Evolutionary conservation across 92 coral and sea anemone species (phyloP).

Genomic region (Parazoanthus atlanticus): DNA sequence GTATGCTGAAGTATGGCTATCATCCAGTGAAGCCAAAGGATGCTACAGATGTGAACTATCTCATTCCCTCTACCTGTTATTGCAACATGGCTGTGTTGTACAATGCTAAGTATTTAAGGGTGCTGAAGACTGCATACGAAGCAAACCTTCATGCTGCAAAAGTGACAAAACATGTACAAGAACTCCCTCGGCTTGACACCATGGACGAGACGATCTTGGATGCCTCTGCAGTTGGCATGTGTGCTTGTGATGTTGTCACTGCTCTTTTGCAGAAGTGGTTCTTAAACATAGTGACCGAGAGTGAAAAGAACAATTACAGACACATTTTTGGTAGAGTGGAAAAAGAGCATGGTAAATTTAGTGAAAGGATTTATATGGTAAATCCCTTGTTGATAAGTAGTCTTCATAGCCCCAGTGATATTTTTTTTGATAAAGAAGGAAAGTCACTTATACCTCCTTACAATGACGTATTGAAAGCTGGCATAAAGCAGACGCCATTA

Average conservation of each 20-base stretch:
- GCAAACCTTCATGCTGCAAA: constrained; percentile 18
- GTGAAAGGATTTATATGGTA: constrained; percentile 4
- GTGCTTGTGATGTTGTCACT: constrained; percentile 6
- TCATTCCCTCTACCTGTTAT: constrained; percentile 12
- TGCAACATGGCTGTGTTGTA: constrained; percentile 20
- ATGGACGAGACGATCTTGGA: background rate
- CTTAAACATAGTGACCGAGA: background rate
- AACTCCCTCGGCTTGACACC: no score
- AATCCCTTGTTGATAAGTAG: constrained; percentile 10
- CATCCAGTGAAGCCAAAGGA: background rate
- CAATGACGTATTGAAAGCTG: background rate
- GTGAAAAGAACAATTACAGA: background rate
- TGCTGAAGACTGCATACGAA: constrained; percentile 4
- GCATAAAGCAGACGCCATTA: background rate
- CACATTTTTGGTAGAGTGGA: background rate
- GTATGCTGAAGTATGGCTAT: constrained; percentile 1
- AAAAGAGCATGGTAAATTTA: background rate
- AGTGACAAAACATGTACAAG: no score
- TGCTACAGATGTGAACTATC: background rate
- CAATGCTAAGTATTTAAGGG: background rate
- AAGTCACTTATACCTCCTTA: background rate
- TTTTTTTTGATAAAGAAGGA: constrained; percentile 1
- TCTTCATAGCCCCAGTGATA: constrained; percentile 5
- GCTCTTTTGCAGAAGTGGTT: constrained; percentile 29
- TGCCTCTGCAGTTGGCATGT: background rate